Percentiles rank a stretch among this genome's conserved stretches.
Evolutionary conservation across 1,140 invertebrate species (phyloP).

Genomic region (Lanistes nyassanus): DNA sequence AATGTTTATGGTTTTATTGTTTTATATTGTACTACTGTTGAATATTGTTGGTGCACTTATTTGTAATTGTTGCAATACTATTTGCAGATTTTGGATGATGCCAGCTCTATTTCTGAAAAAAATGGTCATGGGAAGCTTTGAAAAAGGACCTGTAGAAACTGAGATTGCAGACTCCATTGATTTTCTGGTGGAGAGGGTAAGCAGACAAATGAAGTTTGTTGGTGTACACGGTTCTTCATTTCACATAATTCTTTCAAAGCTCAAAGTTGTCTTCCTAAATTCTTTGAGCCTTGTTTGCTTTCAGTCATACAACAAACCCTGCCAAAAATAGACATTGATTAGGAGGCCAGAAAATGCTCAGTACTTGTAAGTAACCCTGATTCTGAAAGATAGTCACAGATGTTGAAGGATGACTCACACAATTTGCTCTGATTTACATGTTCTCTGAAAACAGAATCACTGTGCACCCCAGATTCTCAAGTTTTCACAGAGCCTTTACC

Average conservation of each 20-base stretch:
- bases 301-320: not conserved
- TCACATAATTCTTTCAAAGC: too few relatives aligned
- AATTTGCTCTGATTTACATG: too few relatives aligned
- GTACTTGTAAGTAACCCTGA: too few relatives aligned
- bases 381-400: too few relatives aligned
- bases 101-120: slow-evolving; percentile 87
- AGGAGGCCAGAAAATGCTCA: not conserved
- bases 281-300: too few relatives aligned
- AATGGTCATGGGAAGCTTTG: slow-evolving; percentile 91
- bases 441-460: too few relatives aligned
- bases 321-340: not conserved
- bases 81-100: slow-evolving; percentile 85
- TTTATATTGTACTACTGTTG: not conserved
- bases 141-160: slow-evolving; percentile 73
- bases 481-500: too few relatives aligned
- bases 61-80: not conserved
- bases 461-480: too few relatives aligned
- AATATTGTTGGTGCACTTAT: not conserved
- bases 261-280: too few relatives aligned
- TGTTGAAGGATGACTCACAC: too few relatives aligned
- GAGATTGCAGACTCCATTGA: slow-evolving; percentile 87
- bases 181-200: slow-evolving; percentile 91
- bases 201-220: slow-evolving; percentile 8
- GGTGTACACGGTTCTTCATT: too few relatives aligned
- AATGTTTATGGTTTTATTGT: too few relatives aligned